Conservation (phyloP, 2,888 invertebrate species). For the Patella depressa region DNA sequence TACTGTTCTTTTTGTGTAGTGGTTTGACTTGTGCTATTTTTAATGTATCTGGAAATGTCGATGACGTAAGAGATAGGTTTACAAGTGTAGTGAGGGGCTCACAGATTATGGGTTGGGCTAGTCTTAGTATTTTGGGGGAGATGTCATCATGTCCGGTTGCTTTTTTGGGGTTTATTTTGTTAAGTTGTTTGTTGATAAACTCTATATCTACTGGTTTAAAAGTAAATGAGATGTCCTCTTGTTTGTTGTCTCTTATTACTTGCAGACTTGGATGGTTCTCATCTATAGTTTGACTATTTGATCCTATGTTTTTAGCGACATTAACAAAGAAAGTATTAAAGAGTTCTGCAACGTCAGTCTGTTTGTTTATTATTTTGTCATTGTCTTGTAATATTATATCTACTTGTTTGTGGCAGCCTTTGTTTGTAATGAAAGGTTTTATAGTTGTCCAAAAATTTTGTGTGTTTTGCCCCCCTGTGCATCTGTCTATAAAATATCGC, state of each 20-base stretch:
- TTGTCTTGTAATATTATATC: too few relatives aligned
- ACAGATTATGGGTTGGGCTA: constrained; percentile 8
- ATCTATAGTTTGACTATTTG: constrained; percentile 11
- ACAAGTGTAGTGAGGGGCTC: constrained; percentile 16
- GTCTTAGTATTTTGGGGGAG: constrained; percentile 19
- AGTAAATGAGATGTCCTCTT: neutral
- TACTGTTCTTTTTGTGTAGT: neutral
- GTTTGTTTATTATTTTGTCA: too few relatives aligned
- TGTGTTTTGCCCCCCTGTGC: too few relatives aligned
- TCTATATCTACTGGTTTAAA: constrained; percentile 8
- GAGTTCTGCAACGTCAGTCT: too few relatives aligned
- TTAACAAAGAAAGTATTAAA: constrained; percentile 14
- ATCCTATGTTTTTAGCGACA: constrained; percentile 32
- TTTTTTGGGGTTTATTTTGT: constrained; percentile 20
- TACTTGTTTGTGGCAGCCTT: too few relatives aligned
- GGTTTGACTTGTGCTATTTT: constrained; percentile 23
- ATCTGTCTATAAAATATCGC: too few relatives aligned
- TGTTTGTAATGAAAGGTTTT: too few relatives aligned
- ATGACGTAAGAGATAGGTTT: constrained; percentile 4
- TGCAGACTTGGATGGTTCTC: constrained; percentile 23
- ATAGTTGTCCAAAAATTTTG: too few relatives aligned
- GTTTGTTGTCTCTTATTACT: neutral
- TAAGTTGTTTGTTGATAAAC: constrained; percentile 13
- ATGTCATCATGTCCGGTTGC: constrained; percentile 24
- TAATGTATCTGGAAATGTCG: constrained; percentile 15